Evolutionary conservation across 2,888 invertebrate species (phyloP).

Genomic region (Eupithecia pulchellata): DNA sequence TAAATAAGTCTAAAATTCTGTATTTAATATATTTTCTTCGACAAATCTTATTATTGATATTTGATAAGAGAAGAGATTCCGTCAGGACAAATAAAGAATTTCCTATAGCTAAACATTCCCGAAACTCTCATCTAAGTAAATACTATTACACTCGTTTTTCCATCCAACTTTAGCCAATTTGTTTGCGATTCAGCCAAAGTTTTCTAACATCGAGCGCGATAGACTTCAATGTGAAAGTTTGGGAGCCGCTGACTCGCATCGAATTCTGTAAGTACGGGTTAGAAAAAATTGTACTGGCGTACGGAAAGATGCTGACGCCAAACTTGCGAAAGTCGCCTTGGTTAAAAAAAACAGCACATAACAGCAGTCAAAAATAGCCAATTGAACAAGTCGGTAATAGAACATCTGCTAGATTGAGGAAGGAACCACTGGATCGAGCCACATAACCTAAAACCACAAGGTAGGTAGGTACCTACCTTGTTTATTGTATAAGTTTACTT

Average conservation of each 20-base stretch:
- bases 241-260: conserved; percentile 31
- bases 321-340: neutral
- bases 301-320: neutral
- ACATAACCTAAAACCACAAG: too few species aligned
- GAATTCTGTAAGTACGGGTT: conserved; percentile 31
- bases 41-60: too few species aligned
- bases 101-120: neutral
- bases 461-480: too few species aligned
- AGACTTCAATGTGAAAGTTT: conserved; percentile 32
- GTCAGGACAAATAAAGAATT: neutral
- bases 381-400: too few species aligned
- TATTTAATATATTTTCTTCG: too few species aligned
- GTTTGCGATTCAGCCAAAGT: conserved; percentile 25
- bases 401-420: too few species aligned
- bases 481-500: too few species aligned
- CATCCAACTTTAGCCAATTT: conserved; percentile 34
- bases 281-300: conserved; percentile 23
- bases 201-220: conserved; percentile 28
- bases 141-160: conserved; percentile 32
- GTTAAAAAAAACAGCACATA: too few species aligned
- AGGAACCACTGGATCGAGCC: too few species aligned
- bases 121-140: conserved; percentile 16
- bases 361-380: too few species aligned
- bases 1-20: too few species aligned
- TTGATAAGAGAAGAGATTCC: neutral